Percentiles rank a stretch among this genome's conserved stretches.
These are phyloP conservation scores for Aporophyla nigra DNA, from an alignment of 2,888 invertebrate genomes.

Conservation along the genomic window DNA sequence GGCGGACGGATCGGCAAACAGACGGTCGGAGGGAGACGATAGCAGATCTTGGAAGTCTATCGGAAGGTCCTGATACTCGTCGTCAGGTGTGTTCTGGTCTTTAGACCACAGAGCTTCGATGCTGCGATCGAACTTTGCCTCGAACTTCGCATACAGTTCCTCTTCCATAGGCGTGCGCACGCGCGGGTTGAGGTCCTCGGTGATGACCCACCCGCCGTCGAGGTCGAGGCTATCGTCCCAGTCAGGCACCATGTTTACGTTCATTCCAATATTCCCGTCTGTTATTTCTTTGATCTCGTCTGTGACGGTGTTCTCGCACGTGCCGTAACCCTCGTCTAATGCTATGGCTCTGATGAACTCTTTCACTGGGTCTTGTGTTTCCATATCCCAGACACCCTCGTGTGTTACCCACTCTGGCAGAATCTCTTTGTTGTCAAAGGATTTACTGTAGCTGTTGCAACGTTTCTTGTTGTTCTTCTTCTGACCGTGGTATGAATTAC, in stretches of 20 bases:
- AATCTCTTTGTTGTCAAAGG: constrained; percentile 86
- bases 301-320: constrained; percentile 87
- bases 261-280: constrained; percentile 74
- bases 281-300: constrained; percentile 81
- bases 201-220: constrained; percentile 80
- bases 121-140: constrained; percentile 93
- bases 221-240: constrained; percentile 84
- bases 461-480: constrained; percentile 83
- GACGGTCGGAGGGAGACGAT: constrained; percentile 90
- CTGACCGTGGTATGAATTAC: constrained; percentile 85
- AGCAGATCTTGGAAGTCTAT: constrained; percentile 91
- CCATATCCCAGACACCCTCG: constrained; percentile 89
- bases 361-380: constrained; percentile 87
- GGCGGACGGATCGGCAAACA: constrained; percentile 84
- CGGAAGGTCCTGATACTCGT: constrained; percentile 92
- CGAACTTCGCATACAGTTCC: constrained; percentile 91
- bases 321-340: constrained; percentile 89
- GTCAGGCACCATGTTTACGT: constrained; percentile 80
- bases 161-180: constrained; percentile 85
- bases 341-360: constrained; percentile 88
- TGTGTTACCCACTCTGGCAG: constrained; percentile 91
- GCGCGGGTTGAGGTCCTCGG: constrained; percentile 79
- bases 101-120: constrained; percentile 93
- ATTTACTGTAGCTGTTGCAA: constrained; percentile 85
- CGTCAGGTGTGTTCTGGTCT: constrained; percentile 88